A percentile compares a stretch with the other conserved stretches of the same genome.
phyloP scores from a whole-genome alignment of 1,140 invertebrate genomes.

The Neodiprion fabricii region DNA sequence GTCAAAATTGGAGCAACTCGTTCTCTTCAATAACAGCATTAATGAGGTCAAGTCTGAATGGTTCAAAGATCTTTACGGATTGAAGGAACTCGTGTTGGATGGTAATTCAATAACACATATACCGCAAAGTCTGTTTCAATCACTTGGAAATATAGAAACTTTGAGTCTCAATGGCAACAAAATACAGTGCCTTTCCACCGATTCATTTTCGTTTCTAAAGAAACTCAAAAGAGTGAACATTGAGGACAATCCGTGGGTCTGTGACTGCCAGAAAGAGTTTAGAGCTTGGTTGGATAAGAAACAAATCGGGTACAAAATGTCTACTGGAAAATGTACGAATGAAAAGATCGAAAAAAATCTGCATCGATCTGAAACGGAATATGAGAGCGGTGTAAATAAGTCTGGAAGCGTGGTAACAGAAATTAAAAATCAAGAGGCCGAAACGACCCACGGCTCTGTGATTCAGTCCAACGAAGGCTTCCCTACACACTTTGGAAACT shows the following conservation, averaged over 20 bases:
- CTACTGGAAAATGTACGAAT: constrained; percentile 29
- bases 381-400: neutral
- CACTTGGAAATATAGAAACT: constrained; percentile 27
- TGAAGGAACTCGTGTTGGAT: constrained; percentile 39
- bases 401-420: no score
- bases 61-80: constrained; percentile 39
- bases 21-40: constrained; percentile 36
- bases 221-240: constrained; percentile 36
- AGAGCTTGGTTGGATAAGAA: constrained; percentile 26
- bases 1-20: constrained; percentile 38
- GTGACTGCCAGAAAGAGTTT: constrained; percentile 32
- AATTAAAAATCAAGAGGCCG: no score
- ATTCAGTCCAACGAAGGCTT: no score
- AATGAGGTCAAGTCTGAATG: constrained; percentile 28
- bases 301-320: constrained; percentile 38
- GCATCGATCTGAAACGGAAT: neutral
- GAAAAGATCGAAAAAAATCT: neutral
- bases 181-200: constrained; percentile 32
- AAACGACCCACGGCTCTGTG: no score
- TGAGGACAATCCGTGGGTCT: constrained; percentile 40
- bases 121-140: constrained; percentile 28
- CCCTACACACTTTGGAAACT: no score
- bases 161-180: constrained; percentile 36
- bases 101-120: constrained; percentile 35
- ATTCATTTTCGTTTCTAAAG: constrained; percentile 27